Evolutionary conservation across 1,140 invertebrate genomes (phyloP).

Genomic region (Lucilia cuprina): DNA sequence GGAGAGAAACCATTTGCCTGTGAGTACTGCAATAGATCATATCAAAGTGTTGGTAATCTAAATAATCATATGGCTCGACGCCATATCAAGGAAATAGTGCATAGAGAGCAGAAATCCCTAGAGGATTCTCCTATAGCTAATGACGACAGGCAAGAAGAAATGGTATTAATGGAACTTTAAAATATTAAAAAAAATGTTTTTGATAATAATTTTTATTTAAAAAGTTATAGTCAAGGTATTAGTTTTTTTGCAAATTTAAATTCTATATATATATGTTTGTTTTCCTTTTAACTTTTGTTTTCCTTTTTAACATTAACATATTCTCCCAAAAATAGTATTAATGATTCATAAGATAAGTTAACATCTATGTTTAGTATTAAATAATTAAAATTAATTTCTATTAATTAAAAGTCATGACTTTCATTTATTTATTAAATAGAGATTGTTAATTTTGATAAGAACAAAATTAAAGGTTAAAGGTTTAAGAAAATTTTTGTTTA

Average conservation of each 20-base stretch:
- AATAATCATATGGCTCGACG: conserved; percentile 54
- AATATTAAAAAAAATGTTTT: too few species aligned
- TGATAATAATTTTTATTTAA: too few species aligned
- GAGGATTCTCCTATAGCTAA: not conserved
- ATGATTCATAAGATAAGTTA: not conserved
- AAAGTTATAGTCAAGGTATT: too few species aligned
- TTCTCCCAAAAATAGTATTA: not conserved
- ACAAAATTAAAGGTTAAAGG: not conserved
- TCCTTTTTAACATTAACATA: too few species aligned
- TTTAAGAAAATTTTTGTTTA: not conserved
- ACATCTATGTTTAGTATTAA: not conserved
- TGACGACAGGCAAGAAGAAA: not conserved
- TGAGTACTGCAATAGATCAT: conserved; percentile 48
- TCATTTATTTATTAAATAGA: not conserved
- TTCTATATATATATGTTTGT: too few species aligned
- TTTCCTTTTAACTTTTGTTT: too few species aligned
- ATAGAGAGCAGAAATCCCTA: not conserved
- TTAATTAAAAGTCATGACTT: not conserved
- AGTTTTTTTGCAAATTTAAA: too few species aligned
- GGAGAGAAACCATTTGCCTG: conserved; percentile 55
- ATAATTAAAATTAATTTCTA: not conserved
- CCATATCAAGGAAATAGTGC: conserved; percentile 38
- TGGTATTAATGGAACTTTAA: not conserved
- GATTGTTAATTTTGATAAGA: not conserved
- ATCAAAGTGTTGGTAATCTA: conserved; percentile 57